phyloP scores from a whole-genome alignment of 2,797 vertebrate genomes.

The Manis crassicaudata region DNA sequence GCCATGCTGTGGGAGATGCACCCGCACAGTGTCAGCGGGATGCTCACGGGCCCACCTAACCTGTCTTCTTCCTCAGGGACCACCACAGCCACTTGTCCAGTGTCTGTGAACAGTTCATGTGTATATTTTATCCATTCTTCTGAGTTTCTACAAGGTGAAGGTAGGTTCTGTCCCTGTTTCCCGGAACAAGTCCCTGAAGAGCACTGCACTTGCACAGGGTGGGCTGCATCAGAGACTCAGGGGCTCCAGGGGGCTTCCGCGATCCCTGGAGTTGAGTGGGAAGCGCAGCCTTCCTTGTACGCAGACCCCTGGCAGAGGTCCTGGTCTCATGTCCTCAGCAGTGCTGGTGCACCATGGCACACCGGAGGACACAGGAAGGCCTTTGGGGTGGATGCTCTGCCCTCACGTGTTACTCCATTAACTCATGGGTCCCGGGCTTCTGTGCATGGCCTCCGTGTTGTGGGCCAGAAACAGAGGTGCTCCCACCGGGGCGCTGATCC shows the following conservation, averaged over 20 bases:
- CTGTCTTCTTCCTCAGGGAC: neutral
- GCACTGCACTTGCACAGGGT: neutral
- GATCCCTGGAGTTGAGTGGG: neutral
- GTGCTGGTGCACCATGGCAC: neutral
- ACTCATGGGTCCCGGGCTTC: neutral
- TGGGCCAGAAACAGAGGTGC: no score
- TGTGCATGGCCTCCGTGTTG: neutral
- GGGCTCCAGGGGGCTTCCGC: neutral
- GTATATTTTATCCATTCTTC: neutral
- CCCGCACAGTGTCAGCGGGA: no score
- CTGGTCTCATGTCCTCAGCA: neutral
- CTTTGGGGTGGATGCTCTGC: accelerated
- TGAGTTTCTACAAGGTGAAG: neutral
- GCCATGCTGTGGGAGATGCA: no score
- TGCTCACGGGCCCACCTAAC: neutral
- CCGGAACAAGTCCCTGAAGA: neutral
- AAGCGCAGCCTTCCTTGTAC: neutral
- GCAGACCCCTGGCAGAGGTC: neutral
- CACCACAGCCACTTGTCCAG: accelerated
- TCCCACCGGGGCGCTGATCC: no score
- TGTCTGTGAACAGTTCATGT: neutral
- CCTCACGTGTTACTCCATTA: neutral
- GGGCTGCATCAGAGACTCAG: neutral
- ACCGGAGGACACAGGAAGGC: neutral
- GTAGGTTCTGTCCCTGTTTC: neutral